A percentile compares a stretch with the other conserved stretches of the same genome.
phyloP scores from a whole-genome alignment of 2,113 vertebrate genomes.

The Chlamydotis undulata region DNA sequence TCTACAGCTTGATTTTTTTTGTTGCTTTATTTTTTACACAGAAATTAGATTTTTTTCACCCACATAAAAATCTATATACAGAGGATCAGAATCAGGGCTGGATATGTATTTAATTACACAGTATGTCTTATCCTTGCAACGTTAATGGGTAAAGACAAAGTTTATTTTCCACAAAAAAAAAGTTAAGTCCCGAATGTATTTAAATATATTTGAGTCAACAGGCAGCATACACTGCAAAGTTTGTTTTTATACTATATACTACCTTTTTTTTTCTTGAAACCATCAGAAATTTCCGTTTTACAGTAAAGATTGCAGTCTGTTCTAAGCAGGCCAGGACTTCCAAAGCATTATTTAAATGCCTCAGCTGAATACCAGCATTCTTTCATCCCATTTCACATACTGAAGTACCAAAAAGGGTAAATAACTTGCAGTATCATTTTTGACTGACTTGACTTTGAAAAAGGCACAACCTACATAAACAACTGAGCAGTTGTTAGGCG shows the following conservation, averaged over 20 bases:
- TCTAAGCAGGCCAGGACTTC: constrained; percentile 59
- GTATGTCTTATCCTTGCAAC: background rate
- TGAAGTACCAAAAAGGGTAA: constrained; percentile 79
- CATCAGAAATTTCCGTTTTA: constrained; percentile 62
- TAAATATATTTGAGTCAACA: constrained; percentile 28
- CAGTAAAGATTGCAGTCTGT: constrained; percentile 18
- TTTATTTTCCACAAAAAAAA: constrained; percentile 27
- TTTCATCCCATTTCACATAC: constrained; percentile 74
- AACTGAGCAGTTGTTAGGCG: constrained; percentile 42
- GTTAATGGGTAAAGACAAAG: constrained; percentile 29
- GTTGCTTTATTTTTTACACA: background rate
- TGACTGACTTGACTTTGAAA: constrained; percentile 83
- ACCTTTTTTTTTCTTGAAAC: constrained; percentile 50
- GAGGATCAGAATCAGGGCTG: background rate
- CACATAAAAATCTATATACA: background rate
- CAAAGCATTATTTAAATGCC: constrained; percentile 77
- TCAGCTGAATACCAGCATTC: constrained; percentile 70
- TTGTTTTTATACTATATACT: constrained; percentile 33
- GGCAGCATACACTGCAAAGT: constrained; percentile 36
- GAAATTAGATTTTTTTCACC: background rate
- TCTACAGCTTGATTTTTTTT: background rate
- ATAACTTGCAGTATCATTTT: constrained; percentile 80
- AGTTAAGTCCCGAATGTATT: constrained; percentile 2
- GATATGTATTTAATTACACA: background rate
- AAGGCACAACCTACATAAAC: constrained; percentile 66